These are phyloP conservation scores for Anabas testudineus DNA, from an alignment of 2,797 vertebrate genomes.

Conservation along the genomic window DNA sequence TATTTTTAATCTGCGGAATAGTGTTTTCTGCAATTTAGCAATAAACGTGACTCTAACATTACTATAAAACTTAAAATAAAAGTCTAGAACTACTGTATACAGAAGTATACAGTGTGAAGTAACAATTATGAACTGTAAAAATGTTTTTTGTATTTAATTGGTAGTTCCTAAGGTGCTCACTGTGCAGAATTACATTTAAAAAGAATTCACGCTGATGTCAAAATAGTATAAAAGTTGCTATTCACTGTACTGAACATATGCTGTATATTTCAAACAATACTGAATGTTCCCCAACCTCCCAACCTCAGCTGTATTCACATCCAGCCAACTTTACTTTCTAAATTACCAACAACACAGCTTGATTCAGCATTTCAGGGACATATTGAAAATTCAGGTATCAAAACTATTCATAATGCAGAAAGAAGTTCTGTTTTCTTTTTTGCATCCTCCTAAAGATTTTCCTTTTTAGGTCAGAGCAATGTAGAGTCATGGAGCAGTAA, in stretches of 20 bases:
- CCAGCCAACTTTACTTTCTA: conserved; percentile 49
- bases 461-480: conserved; percentile 45
- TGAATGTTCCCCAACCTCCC: conserved; percentile 56
- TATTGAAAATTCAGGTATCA: conserved; percentile 42
- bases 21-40: conserved; percentile 40
- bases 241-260: conserved; percentile 21
- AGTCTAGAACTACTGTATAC: no score
- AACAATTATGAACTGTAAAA: neutral
- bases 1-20: conserved; percentile 66
- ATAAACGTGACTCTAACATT: neutral
- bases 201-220: conserved; percentile 5
- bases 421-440: conserved; percentile 4
- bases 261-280: conserved; percentile 27
- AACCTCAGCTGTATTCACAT: conserved; percentile 56
- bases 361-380: conserved; percentile 38
- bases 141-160: neutral
- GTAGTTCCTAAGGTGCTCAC: neutral
- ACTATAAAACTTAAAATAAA: conserved; percentile 25
- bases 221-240: conserved; percentile 31
- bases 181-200: neutral
- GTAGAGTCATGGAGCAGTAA: conserved; percentile 15
- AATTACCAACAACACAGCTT: conserved; percentile 41
- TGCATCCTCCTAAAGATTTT: conserved; percentile 18
- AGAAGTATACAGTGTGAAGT: conserved; percentile 1
- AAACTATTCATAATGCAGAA: conserved; percentile 33